phyloP scores from a whole-genome alignment of 2,113 vertebrate genomes.

The Corydoras maculifer region DNA sequence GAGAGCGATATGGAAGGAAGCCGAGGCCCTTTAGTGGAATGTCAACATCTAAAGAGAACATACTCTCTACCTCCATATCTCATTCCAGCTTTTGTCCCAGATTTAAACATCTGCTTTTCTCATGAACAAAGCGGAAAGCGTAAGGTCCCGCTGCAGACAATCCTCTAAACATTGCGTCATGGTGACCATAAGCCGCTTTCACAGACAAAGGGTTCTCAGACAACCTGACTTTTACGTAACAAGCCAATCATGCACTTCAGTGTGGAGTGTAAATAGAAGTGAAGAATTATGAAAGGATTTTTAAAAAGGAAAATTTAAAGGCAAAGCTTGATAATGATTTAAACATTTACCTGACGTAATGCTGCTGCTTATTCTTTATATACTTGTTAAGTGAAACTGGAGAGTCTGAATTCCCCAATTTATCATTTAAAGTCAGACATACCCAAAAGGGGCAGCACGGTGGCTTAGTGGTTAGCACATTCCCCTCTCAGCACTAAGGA shows the following conservation, averaged over 20 bases:
- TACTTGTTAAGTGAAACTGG: too few relatives aligned
- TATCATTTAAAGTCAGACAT: too few relatives aligned
- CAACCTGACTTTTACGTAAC: background rate
- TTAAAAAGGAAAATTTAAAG: too few relatives aligned
- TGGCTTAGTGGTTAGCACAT: too few relatives aligned
- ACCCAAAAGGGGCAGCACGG: too few relatives aligned
- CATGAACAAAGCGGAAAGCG: background rate
- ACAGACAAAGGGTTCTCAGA: background rate
- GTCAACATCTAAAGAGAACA: slow-evolving; percentile 39
- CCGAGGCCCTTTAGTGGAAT: slow-evolving; percentile 50
- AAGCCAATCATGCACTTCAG: background rate
- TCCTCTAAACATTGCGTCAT: background rate
- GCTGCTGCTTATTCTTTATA: too few relatives aligned
- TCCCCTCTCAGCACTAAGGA: too few relatives aligned
- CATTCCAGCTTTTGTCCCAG: background rate
- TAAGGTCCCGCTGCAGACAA: background rate
- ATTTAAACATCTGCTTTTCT: background rate
- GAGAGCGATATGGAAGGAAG: slow-evolving; percentile 14
- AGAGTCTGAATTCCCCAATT: too few relatives aligned
- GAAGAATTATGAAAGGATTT: background rate
- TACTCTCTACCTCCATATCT: slow-evolving; percentile 10
- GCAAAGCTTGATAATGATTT: too few relatives aligned
- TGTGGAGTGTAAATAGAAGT: slow-evolving; percentile 10
- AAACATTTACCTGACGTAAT: too few relatives aligned
- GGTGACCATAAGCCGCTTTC: background rate